Evolutionary conservation across 2,113 vertebrate genomes (phyloP).

Genomic region (Macaca mulatta): DNA sequence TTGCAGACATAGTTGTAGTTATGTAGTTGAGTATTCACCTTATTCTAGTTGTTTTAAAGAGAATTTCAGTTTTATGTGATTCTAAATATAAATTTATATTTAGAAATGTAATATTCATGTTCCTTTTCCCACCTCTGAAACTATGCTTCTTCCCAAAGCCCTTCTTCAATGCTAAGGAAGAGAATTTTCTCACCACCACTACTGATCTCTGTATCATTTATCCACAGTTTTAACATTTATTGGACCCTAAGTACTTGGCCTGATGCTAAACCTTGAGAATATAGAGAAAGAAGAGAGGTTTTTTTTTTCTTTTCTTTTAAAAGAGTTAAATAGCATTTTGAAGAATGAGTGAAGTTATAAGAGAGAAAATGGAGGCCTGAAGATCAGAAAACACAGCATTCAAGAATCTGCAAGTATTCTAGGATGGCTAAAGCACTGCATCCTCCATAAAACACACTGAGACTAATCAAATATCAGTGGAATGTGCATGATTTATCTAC

Average conservation of each 20-base stretch:
- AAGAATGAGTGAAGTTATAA: neutral
- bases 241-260: neutral
- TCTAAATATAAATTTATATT: neutral
- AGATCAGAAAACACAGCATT: neutral
- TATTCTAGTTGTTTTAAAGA: neutral
- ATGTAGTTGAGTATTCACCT: neutral
- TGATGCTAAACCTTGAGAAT: neutral
- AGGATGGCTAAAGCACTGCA: neutral
- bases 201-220: neutral
- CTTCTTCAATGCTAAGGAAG: neutral
- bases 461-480: neutral
- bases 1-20: neutral
- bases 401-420: neutral
- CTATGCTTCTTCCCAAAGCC: neutral
- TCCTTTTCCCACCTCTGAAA: neutral
- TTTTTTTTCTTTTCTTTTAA: conserved; percentile 27
- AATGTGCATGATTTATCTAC: neutral
- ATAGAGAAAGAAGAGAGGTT: neutral
- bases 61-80: neutral
- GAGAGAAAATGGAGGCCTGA: neutral
- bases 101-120: neutral
- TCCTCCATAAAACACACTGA: neutral
- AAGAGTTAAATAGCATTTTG: neutral
- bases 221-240: neutral
- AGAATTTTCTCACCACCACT: neutral